Evolutionary conservation across 2,797 vertebrate species (phyloP), one percentile per base, ranked within the genome.

Genomic region (Cossypha caffra): DNA sequence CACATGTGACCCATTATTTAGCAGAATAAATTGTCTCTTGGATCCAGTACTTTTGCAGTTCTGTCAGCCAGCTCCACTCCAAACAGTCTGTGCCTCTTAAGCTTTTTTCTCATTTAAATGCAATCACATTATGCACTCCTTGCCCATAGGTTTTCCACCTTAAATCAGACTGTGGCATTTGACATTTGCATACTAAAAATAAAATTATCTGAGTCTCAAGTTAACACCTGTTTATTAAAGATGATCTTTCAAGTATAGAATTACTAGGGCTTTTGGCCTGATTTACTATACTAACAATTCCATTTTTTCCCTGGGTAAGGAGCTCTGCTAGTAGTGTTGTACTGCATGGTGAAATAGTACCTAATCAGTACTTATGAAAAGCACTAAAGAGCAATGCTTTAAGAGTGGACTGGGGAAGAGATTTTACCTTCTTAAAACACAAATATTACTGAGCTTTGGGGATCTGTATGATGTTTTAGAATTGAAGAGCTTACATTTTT

Each of bases 311-410:
- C 71, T 72, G 66, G 91, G 31, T 90, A 92, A 62, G 71, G 58
- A 97, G 50, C 54, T 96, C 48, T 96, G 93, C 72, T 93, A 59
- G 71, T 71, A 93, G 80, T 21, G 52, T 52, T 92, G 64, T 80
- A 94, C 85, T 64, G 79, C 92, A 58, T 69, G 68, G 94, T 97
- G 96, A 97, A 97, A 97, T 95, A 97, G 93, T 86, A 89, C 79
- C 90, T 98, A 93, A 98, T 97, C 95, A 97, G 96, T 98, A 97
- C 97, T 98, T 98, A 98, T 97, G 97, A 89, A 97, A 97, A 91
- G 94, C 95, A 85, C 97, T 94, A 92, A 98, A 97, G 96, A 97
- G 76, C 82, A 95, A 57, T 76, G 61, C 28, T 92, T 95, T 89
- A 64, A 84, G 40, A 35, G 26, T 68, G 59, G 68, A 77, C 66